A percentile compares a stretch with the other conserved stretches of the same genome.
Evolutionary conservation across 2,888 invertebrate genomes (phyloP).

Genomic region (Rambutsinella grinnellia): DNA sequence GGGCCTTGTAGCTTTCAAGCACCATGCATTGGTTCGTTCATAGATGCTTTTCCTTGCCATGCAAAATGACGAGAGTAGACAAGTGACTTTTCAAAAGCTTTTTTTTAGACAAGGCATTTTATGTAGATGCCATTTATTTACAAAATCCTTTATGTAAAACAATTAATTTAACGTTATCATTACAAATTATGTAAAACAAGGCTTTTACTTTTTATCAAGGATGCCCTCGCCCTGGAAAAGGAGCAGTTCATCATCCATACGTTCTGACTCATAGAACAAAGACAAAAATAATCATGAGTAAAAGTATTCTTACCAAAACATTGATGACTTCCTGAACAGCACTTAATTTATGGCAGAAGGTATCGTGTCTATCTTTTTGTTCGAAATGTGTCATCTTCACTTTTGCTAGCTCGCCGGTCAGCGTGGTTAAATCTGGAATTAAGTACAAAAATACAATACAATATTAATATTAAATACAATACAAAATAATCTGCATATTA

Average conservation of each 20-base stretch:
- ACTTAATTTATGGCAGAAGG: conserved; percentile 56
- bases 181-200: no score
- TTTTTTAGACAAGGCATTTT: conserved; percentile 2
- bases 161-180: no score
- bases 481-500: not conserved
- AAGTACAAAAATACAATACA: not conserved
- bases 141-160: not conserved
- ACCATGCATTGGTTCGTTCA: no score
- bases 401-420: conserved; percentile 60
- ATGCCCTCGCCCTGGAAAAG: conserved; percentile 31
- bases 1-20: no score
- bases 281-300: not conserved
- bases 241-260: not conserved
- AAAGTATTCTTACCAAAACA: conserved; percentile 52
- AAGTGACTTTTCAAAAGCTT: no score
- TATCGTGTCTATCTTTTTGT: conserved; percentile 56
- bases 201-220: conserved; percentile 3
- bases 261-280: not conserved
- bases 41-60: no score
- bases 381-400: conserved; percentile 61
- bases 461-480: not conserved
- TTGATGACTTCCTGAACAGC: conserved; percentile 61
- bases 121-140: not conserved
- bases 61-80: no score
- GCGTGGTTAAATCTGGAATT: conserved; percentile 59